Conservation (phyloP, 2,888 invertebrate genomes). For the Polydrusus pterygomalis region DNA sequence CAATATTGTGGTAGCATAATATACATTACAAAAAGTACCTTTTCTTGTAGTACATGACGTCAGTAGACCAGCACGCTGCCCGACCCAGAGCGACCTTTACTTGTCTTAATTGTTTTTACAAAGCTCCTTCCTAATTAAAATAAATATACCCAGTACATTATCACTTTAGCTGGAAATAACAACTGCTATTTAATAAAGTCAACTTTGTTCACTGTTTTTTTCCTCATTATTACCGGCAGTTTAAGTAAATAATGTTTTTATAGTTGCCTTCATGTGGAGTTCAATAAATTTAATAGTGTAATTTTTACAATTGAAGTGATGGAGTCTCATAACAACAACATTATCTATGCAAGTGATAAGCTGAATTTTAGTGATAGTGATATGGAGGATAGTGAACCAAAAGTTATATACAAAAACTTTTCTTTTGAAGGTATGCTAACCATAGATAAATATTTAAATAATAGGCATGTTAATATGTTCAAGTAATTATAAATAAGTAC, state of each 20-base stretch:
- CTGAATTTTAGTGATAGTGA: constrained; percentile 1
- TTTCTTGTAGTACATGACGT: too few relatives aligned
- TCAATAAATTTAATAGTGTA: constrained; percentile 19
- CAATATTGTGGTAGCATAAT: too few relatives aligned
- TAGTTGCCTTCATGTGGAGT: neutral
- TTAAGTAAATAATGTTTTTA: constrained; percentile 12
- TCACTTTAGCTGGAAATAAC: constrained; percentile 35
- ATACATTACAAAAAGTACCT: too few relatives aligned
- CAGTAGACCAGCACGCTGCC: neutral
- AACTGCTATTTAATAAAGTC: constrained; percentile 17
- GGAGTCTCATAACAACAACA: constrained; percentile 4
- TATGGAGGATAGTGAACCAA: neutral
- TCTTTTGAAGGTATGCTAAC: constrained; percentile 41
- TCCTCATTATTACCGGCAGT: neutral
- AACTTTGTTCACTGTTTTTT: constrained; percentile 18
- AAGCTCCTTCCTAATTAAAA: constrained; percentile 34
- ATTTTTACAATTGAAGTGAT: constrained; percentile 10
- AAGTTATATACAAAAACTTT: constrained; percentile 36
- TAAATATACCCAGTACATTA: constrained; percentile 34
- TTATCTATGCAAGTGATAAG: constrained; percentile 8
- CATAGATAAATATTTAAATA: constrained; percentile 17
- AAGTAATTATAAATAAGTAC: neutral
- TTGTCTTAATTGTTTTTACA: constrained; percentile 44
- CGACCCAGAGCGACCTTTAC: constrained; percentile 39
- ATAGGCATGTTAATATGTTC: neutral